Evolutionary conservation across 1,140 invertebrate species (phyloP), one percentile per base, ranked within the genome.

Genomic region (Probaryconus sp.): DNA sequence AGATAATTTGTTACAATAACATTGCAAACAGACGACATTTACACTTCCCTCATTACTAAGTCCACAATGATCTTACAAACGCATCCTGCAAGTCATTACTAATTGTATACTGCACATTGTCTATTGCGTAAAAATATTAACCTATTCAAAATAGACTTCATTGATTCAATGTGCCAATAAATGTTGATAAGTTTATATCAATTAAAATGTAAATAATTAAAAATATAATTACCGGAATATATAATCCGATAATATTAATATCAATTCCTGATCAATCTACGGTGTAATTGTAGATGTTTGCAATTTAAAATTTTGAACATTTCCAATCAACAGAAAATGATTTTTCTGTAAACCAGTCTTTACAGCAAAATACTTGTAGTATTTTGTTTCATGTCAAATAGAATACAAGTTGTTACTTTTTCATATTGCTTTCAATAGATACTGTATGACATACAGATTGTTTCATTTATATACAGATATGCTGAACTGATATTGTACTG

Each of bases 61-160:
- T 11, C 51, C 33, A 18, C 16, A 56, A 56, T 33, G 51, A 43
- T 56, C 51, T 28, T 10, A 3, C 13, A 18, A 24, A 33, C 38
- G 26, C 26, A 56, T 56, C 28, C 24, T 43, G 51, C 51, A 56
- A 56, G 51, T 56, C 51, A 56, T 21, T 31, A 13, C 37, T 42
- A 6, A 56, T 56, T 56, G 28, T 56, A 33, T 16, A 17, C 40
- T 18, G 11, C n/a, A 21, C 9, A 21, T 16, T 24, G 50, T 1
- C 5, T 28, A 14, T 33, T 56, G 48, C 16, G 53, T 28, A 24
- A 56, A 5, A 40, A 53, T 28, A 53, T 38, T 53, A 38, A 53
- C 17, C 48, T 40, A 53, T 53, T 21, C 20, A 38, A 38, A 53
- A 10, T 9, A 38, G 30, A 40, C 24, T 20, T 35, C 37, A 30